These are phyloP conservation scores for Drosophila melanosoma DNA, from an alignment of 2,888 invertebrate genomes.

Conservation along the genomic window DNA sequence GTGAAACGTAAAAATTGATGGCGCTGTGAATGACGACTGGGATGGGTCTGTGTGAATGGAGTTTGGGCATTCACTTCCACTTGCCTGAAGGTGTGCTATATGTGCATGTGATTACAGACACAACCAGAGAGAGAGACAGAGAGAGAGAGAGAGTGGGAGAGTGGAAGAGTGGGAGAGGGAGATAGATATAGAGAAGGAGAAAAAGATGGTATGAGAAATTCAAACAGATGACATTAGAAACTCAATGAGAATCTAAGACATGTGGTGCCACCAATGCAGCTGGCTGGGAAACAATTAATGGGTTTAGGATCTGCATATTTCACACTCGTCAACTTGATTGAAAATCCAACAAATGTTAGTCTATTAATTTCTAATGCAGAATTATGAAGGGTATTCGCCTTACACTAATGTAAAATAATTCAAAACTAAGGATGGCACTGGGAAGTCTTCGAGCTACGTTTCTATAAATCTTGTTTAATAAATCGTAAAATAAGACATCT, in stretches of 20 bases:
- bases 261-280: neutral
- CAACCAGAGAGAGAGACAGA: too few relatives aligned
- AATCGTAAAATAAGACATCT: neutral
- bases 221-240: conserved; percentile 8
- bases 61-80: conserved; percentile 1
- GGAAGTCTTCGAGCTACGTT: neutral
- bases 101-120: conserved; percentile 15
- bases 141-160: neutral
- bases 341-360: neutral
- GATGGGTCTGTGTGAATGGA: neutral
- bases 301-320: too few relatives aligned
- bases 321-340: neutral
- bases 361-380: neutral
- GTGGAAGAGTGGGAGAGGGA: neutral
- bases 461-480: neutral
- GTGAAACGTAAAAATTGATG: conserved; percentile 51
- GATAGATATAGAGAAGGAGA: too few relatives aligned
- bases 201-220: neutral
- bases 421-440: neutral
- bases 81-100: conserved; percentile 1
- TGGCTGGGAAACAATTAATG: neutral
- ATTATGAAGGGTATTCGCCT: neutral
- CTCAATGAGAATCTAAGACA: neutral
- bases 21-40: conserved; percentile 10
- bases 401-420: neutral